Evolutionary conservation across 2,888 invertebrate genomes (phyloP).

Genomic region (Ectemnius lituratus): DNA sequence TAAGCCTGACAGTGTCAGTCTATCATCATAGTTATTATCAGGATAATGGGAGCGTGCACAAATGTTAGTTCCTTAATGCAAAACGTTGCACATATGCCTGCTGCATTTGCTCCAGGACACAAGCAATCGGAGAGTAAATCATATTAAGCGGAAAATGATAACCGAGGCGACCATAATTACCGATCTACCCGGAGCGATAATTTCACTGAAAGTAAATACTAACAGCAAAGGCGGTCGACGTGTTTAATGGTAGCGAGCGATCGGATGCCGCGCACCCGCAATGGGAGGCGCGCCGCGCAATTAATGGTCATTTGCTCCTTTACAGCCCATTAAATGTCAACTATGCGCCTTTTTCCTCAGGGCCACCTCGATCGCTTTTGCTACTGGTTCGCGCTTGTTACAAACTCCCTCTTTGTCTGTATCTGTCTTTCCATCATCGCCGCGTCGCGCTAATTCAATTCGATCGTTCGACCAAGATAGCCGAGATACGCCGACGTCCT

Average conservation of each 20-base stretch:
- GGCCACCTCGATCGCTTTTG: constrained; percentile 8
- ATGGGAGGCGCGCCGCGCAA: constrained; percentile 45
- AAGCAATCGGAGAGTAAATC: constrained; percentile 23
- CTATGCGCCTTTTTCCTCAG: constrained; percentile 36
- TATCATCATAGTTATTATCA: too few relatives aligned
- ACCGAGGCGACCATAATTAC: constrained; percentile 25
- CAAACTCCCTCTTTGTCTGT: too few relatives aligned
- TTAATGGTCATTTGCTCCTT: constrained; percentile 56
- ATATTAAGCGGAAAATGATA: constrained; percentile 30
- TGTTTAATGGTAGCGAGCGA: constrained; percentile 23
- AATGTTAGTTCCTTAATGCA: too few relatives aligned
- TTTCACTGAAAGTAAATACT: constrained; percentile 37
- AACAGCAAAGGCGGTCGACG: constrained; percentile 25
- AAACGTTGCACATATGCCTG: too few relatives aligned
- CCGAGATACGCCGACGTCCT: too few relatives aligned
- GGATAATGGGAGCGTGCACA: too few relatives aligned
- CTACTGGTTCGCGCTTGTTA: too few relatives aligned
- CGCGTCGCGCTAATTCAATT: too few relatives aligned
- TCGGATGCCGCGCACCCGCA: constrained; percentile 35
- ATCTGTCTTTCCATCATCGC: too few relatives aligned
- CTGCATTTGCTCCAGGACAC: neutral
- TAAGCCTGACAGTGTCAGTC: too few relatives aligned
- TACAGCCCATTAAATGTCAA: constrained; percentile 57
- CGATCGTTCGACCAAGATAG: too few relatives aligned
- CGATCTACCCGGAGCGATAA: constrained; percentile 31